phyloP scores from a whole-genome alignment of 2,797 vertebrate genomes.

The Tragopan temminckii region DNA sequence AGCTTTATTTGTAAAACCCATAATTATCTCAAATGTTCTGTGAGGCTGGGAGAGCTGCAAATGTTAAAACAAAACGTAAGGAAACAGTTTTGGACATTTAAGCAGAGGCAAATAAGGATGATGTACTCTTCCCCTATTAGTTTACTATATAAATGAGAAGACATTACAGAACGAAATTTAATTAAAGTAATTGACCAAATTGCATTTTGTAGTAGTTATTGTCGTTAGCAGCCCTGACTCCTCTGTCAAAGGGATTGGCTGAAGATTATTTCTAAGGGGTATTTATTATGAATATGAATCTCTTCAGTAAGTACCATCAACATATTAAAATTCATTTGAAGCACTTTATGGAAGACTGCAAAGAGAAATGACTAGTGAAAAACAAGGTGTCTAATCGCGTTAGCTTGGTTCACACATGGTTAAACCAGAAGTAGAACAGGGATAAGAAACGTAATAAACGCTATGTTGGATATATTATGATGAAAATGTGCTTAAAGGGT shows the following conservation, averaged over 20 bases:
- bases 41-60: constrained; percentile 59
- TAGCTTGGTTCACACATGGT: constrained; percentile 78
- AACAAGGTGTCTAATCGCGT: constrained; percentile 73
- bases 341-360: constrained; percentile 80
- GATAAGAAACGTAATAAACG: constrained; percentile 38
- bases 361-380: constrained; percentile 70
- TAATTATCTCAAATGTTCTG: constrained; percentile 77
- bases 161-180: constrained; percentile 88
- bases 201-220: constrained; percentile 91
- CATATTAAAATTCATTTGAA: constrained; percentile 84
- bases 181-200: constrained; percentile 94
- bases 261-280: constrained; percentile 81
- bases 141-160: constrained; percentile 86
- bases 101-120: constrained; percentile 70
- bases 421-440: constrained; percentile 64
- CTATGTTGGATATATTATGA: constrained; percentile 27
- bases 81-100: constrained; percentile 53
- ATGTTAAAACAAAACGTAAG: constrained; percentile 57
- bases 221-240: constrained; percentile 89
- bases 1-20: constrained; percentile 69
- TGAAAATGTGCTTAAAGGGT: constrained; percentile 27
- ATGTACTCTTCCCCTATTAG: constrained; percentile 72
- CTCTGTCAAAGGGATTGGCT: constrained; percentile 84
- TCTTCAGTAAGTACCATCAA: constrained; percentile 81
- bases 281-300: constrained; percentile 89